phyloP scores from a whole-genome alignment of 2,113 vertebrate genomes.

The Indicator maculatus region DNA sequence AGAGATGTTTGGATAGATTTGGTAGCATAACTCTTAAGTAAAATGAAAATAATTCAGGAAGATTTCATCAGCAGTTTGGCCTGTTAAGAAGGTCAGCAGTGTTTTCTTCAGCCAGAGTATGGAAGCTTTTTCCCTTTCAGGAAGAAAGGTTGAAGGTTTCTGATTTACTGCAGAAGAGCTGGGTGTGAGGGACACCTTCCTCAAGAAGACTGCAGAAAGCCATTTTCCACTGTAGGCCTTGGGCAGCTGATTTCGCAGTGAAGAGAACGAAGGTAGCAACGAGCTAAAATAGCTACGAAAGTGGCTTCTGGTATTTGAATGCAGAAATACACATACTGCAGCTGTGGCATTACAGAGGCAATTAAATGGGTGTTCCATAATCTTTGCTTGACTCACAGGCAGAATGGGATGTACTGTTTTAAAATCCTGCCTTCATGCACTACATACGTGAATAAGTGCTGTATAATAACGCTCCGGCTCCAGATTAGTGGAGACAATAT shows the following conservation, averaged over 20 bases:
- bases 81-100: background rate
- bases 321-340: conserved; percentile 42
- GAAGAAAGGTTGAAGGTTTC: background rate
- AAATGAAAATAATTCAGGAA: background rate
- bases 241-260: conserved; percentile 20
- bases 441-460: conserved; percentile 14
- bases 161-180: conserved; percentile 27
- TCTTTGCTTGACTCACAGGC: conserved; percentile 50
- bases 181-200: background rate
- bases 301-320: conserved; percentile 37
- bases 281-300: conserved; percentile 36
- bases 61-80: background rate
- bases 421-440: conserved; percentile 46
- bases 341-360: conserved; percentile 63
- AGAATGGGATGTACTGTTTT: conserved; percentile 11
- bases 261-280: conserved; percentile 56
- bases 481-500: conserved; percentile 42
- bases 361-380: conserved; percentile 69
- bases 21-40: background rate
- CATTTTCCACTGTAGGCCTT: conserved; percentile 5
- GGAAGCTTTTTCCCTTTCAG: background rate
- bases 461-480: conserved; percentile 30
- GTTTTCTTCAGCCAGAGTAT: background rate
- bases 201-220: background rate
- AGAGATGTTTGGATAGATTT: background rate